Base-by-base conservation (phyloP, 1,140 invertebrate species). In the Lepidurus apus region DNA sequence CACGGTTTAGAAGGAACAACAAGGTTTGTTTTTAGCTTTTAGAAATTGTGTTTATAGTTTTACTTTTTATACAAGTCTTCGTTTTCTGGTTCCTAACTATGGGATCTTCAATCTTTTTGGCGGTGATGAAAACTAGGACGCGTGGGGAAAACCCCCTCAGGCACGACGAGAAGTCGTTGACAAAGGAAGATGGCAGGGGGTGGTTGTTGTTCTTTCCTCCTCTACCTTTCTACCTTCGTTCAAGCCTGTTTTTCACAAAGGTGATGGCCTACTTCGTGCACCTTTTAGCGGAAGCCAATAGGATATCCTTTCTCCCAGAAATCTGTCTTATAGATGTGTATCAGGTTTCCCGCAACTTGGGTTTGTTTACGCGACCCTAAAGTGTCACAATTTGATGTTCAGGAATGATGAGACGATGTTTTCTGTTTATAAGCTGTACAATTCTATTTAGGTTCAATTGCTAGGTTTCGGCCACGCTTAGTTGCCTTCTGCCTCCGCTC, bases 201-300 rank as follows among this genome's bases (percentile, higher is more conserved):
- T n/a, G 53, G 21, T 13, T 65, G 4, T 65, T 65, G n/a, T 7
- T 65, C 53, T 65, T 21, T n/a, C 21, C 34, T 34, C 34, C 34
- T 34, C 34, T 34, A 34, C 34, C 34, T 34, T 34, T 34, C 34
- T 34, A 34, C 34, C 34, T n/a, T n/a, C 53, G 53, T 17, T 65
- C 17, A 65, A 65, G 53, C 53, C 53, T 65, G 53, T 65, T 65
- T 34, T 47, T 65, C 53, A 65, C 53, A 13, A 65, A 65, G 53
- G 53, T 65, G 53, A 17, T 65, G 53, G 53, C 53, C 53, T 65
- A 65, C 53, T 65, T 65, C 53, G 53, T 65, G 53, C 53, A 65
- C 13, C 6, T 17, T 65, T n/a, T 6, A 21, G 17, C 17, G 53
- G 21, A 65, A 65, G 53, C 53, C 17, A 65, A 13, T n/a, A 21